A percentile compares a stretch with the other conserved stretches of the same genome.
These are phyloP conservation scores for Arenaria interpres DNA, from an alignment of 2,113 vertebrate species.

Conservation along the genomic window DNA sequence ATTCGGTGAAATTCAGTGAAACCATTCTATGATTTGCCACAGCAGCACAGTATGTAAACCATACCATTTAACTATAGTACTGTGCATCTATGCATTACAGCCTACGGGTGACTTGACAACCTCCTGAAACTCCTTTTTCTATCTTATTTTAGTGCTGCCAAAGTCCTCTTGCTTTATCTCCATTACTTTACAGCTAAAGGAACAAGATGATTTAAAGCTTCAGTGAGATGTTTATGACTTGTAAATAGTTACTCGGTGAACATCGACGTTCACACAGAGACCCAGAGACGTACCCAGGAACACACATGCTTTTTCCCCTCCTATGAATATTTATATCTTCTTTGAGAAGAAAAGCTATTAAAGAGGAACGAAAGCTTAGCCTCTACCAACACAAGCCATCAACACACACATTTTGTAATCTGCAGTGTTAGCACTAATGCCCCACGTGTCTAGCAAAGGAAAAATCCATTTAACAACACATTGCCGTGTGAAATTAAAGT, in stretches of 20 bases:
- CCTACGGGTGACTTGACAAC: not conserved
- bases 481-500: not conserved
- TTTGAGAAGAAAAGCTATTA: not conserved
- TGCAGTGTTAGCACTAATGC: not conserved
- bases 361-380: not conserved
- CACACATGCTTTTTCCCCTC: not conserved
- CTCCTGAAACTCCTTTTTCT: not conserved
- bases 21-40: too few species aligned
- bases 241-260: not conserved
- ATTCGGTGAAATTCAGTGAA: too few species aligned
- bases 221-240: not conserved
- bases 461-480: not conserved
- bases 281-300: not conserved
- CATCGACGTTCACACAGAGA: not conserved
- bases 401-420: not conserved
- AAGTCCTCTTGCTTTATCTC: not conserved
- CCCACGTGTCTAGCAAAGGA: not conserved
- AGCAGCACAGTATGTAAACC: not conserved
- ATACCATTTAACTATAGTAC: too few species aligned
- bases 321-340: not conserved
- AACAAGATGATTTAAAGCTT: not conserved
- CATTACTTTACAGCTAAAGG: not conserved
- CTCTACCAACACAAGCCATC: not conserved
- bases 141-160: not conserved
- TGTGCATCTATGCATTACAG: not conserved